These are phyloP conservation scores for Mnemiopsis leidyi DNA, from an alignment of 37 sponge, comb jelly and placozoan genomes.

Conservation along the genomic window DNA sequence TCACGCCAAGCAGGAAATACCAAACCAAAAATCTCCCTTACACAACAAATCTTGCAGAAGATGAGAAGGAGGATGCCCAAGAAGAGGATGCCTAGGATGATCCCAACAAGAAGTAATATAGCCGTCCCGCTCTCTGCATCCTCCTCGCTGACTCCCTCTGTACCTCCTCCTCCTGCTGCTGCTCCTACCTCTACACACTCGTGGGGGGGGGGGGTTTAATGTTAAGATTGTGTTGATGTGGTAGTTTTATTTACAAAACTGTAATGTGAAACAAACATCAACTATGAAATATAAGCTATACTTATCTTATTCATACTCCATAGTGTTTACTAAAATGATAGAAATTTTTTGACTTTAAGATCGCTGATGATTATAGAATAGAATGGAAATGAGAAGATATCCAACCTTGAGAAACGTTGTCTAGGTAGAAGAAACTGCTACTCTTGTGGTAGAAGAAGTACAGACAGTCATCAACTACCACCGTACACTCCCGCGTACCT, in stretches of 20 bases:
- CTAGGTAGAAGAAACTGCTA: neutral
- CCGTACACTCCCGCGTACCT: conserved; percentile 3
- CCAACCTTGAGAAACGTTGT: neutral
- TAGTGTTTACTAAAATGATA: no score
- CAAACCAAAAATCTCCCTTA: neutral
- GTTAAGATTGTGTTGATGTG: no score
- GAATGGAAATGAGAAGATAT: no score
- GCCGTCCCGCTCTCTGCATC: neutral
- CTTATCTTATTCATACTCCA: no score
- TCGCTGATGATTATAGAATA: no score
- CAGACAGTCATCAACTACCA: conserved; percentile 7
- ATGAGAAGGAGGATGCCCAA: conserved; percentile 26
- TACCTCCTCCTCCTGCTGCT: neutral
- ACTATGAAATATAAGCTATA: no score
- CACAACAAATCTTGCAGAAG: neutral
- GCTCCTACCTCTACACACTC: neutral
- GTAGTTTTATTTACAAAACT: no score
- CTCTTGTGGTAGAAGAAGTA: conserved; percentile 14
- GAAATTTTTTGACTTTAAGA: no score
- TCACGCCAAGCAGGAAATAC: no score
- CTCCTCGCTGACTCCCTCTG: neutral
- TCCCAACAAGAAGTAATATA: neutral
- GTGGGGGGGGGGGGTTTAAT: no score
- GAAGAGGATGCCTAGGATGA: neutral
- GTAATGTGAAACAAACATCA: no score